Base-by-base conservation (phyloP, 2,113 vertebrate genomes). In the Nannospalax galili region DNA sequence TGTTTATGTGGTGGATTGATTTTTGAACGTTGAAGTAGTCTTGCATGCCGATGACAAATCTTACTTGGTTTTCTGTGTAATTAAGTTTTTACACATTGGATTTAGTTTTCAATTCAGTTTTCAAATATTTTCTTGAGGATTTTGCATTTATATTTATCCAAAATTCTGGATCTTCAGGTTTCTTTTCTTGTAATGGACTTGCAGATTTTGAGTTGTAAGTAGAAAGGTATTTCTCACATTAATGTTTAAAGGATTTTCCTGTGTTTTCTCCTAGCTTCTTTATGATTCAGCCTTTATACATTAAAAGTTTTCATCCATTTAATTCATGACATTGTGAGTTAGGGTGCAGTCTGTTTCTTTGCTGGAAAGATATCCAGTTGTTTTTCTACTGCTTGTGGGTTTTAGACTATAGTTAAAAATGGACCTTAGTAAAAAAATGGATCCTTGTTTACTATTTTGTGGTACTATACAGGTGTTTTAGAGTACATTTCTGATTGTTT, bases 251-350 rank as follows among this genome's bases (percentile, higher is more conserved):
- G 22, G 60, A 84, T 90, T 12, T 52, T 84, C 28, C 40, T 0
- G 11, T 74, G 16, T 40, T 93, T 84, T 81, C 22, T 91, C 87
- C 22, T 65, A 58, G 30, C 69, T 78, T 5, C 7, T 77, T 86
- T 79, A 17, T 15, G 0, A 22, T 81, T 85, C 75, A 16, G 56
- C 58, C 12, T 92, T 93, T 80, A 60, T 45, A 65, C 16, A 17
- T 80, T 65, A 48, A 84, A 94, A 5, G 1, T 42, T 84, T 94
- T 91, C 60, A 73, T 90, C 24, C 6, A 56, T 80, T 75, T 95
- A 70, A 32, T n/a, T 4, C 58, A 15, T 90, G 58, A 64, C 5
- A 24, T 26, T 86, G 28, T 75, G 7, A 60, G 14, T 67, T 80
- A 85, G 15, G 4, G 6, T 77, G 45, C 42, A 73, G 37, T 69